Base-by-base conservation (phyloP, 2,113 vertebrate genomes). In the Hippoglossus stenolepis region DNA sequence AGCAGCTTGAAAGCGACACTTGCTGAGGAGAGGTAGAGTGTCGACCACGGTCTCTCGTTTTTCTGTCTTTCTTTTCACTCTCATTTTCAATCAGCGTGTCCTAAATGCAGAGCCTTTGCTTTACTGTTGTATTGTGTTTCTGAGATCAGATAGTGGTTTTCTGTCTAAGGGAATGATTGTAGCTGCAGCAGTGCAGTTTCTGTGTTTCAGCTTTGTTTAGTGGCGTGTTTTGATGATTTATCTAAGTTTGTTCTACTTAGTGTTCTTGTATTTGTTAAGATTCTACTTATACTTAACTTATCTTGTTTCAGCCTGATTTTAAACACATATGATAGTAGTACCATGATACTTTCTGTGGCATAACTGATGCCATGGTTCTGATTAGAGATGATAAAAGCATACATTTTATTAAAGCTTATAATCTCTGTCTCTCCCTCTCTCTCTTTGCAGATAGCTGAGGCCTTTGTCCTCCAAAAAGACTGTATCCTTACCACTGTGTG, bases 401-500 rank as follows among this genome's bases (percentile, higher is more conserved):
- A 58, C n/a, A 38, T 56, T 62, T 56, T 4, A 57, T 73, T 12
- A 35, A 77, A 84, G 26, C 2, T 59, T 69, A 6, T 68, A n/a
- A 57, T 65, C 24, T 67, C 24, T 76, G 8, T 85, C 13, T 75
- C 59, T 73, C 51, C 51, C 20, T 54, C 20, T 78, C 9, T 85
- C 14, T 75, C 62, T 75, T 51, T 80, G 26, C 88, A 99, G 97
- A 96, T 98, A 85, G 97, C 98, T 2, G 97, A 99, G 82, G 94
- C 95, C 66, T 97, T 97, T 91, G 96, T 97, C 87, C 95, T 94
- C 85, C 95, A 96, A 28, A 94, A 95, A 82, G 97, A 99, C 77
- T 99, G 98, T 99, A 99, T 99, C 97, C 96, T 98, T 96, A 91
- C 86, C 28, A 68, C 18, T 21, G 40, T 77, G 20, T 21, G 40